These are phyloP conservation scores for Gasterosteus aculeatus DNA, from an alignment of 2,113 vertebrate species.

Conservation along the genomic window DNA sequence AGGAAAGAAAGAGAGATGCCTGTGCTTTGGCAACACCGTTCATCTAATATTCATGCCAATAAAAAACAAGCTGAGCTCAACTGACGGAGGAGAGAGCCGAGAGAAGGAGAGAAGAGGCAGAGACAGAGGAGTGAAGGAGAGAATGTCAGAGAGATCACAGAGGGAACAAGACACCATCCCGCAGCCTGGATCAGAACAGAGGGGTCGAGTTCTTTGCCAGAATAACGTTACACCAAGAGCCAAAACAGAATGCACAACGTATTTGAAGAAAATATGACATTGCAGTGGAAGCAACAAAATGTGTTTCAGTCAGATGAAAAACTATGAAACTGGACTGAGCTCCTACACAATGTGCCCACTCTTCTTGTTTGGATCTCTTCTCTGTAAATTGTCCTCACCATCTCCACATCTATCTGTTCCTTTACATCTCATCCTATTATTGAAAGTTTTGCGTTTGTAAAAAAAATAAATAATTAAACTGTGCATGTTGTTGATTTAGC, in stretches of 20 bases:
- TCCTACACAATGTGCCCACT: neutral
- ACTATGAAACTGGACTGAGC: neutral
- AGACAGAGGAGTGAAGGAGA: neutral
- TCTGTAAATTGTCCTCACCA: neutral
- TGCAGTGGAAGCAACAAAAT: neutral
- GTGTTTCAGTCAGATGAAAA: slow-evolving; percentile 12
- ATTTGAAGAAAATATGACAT: slow-evolving; percentile 8
- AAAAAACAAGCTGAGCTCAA: slow-evolving; percentile 56
- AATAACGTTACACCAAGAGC: slow-evolving; percentile 8
- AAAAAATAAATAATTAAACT: neutral
- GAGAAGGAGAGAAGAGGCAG: slow-evolving; percentile 8
- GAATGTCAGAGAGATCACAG: slow-evolving; percentile 6
- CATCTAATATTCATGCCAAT: slow-evolving; percentile 68
- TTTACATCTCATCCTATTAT: neutral
- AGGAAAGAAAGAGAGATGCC: slow-evolving; percentile 51
- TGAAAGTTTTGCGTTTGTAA: neutral
- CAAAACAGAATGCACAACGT: slow-evolving; percentile 19
- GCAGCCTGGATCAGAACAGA: slow-evolving; percentile 6
- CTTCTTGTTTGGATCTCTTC: neutral
- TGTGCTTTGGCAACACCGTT: slow-evolving; percentile 64
- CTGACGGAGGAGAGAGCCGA: slow-evolving; percentile 18
- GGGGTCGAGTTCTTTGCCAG: slow-evolving; percentile 9
- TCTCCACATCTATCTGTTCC: neutral
- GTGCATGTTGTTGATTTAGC: neutral
- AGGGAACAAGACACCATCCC: neutral